A percentile compares a stretch with the other conserved stretches of the same genome.
These are phyloP conservation scores for Aptenodytes patagonicus DNA, from an alignment of 2,113 vertebrate species.

Conservation along the genomic window DNA sequence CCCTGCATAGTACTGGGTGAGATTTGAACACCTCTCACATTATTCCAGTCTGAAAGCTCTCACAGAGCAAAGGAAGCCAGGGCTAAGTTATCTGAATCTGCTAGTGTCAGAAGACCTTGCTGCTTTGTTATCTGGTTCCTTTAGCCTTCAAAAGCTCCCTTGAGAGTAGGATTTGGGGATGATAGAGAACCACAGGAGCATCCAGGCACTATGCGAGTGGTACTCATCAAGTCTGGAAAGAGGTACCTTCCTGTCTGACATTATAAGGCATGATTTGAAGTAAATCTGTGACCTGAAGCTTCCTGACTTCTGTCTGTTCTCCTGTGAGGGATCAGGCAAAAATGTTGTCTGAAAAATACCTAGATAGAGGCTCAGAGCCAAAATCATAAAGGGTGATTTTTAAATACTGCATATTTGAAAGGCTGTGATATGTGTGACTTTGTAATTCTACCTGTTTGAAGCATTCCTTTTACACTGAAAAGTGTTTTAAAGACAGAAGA, in stretches of 20 bases:
- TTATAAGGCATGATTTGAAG: background rate
- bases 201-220: fast-evolving
- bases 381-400: background rate
- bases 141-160: background rate
- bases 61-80: background rate
- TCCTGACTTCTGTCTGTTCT: background rate
- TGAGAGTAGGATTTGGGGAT: background rate
- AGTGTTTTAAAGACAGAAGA: background rate
- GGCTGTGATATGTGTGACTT: background rate
- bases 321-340: background rate
- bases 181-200: background rate
- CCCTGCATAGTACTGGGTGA: background rate
- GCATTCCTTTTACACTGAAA: background rate
- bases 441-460: background rate
- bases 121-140: background rate
- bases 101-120: background rate
- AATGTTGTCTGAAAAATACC: background rate
- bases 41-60: background rate
- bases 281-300: background rate
- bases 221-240: background rate
- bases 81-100: background rate
- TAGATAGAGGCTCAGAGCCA: background rate
- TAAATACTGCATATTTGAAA: background rate
- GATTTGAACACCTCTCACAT: background rate
- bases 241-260: background rate